These are phyloP conservation scores for Thera obeliscata DNA, from an alignment of 2,888 invertebrate species.

Conservation along the genomic window DNA sequence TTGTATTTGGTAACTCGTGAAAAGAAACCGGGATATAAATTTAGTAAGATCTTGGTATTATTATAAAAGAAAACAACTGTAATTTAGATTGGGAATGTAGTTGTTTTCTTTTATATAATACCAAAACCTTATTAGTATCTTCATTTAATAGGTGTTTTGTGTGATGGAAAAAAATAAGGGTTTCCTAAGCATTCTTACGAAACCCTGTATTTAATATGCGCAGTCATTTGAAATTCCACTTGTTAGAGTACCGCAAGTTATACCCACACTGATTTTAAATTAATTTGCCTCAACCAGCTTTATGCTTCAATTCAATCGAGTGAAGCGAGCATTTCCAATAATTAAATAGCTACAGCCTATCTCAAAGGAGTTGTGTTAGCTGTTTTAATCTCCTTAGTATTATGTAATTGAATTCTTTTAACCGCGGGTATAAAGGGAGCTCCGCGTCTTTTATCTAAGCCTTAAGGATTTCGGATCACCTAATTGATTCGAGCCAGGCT, in stretches of 20 bases:
- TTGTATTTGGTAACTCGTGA: neutral
- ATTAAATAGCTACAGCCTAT: slow-evolving; percentile 71
- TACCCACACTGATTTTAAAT: slow-evolving; percentile 28
- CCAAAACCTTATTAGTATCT: no score
- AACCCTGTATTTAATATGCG: no score
- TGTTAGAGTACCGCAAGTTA: slow-evolving; percentile 11
- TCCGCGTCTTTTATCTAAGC: slow-evolving; percentile 72
- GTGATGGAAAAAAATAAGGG: no score
- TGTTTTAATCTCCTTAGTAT: slow-evolving; percentile 78
- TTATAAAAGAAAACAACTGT: no score
- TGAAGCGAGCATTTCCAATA: slow-evolving; percentile 58
- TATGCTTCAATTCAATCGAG: slow-evolving; percentile 55
- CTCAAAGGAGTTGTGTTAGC: slow-evolving; percentile 76
- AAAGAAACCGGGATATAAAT: neutral
- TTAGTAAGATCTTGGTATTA: no score
- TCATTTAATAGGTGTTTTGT: no score
- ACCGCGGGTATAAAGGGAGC: slow-evolving; percentile 76
- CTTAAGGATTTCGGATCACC: slow-evolving; percentile 67
- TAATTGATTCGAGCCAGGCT: slow-evolving; percentile 71
- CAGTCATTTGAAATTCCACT: slow-evolving; percentile 2
- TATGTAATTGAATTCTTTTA: slow-evolving; percentile 82
- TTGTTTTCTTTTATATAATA: no score
- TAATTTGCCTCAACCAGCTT: slow-evolving; percentile 40
- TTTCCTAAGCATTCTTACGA: no score
- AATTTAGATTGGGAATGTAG: no score